These are phyloP conservation scores for Seriola dumerili DNA, from an alignment of 2,113 vertebrate species.

Conservation along the genomic window DNA sequence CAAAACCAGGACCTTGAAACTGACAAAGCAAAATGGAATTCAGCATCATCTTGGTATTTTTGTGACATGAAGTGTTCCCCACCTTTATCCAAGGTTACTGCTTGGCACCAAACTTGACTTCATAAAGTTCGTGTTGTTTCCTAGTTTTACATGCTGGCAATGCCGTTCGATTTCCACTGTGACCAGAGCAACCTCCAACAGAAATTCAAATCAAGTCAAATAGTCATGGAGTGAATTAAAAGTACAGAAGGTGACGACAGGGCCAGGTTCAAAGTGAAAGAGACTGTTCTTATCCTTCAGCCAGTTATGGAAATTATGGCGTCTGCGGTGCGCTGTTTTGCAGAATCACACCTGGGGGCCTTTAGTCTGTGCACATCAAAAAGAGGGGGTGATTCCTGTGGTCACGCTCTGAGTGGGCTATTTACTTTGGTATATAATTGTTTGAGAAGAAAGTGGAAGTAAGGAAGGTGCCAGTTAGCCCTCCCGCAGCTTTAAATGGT, in stretches of 20 bases:
- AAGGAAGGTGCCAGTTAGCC: constrained; percentile 46
- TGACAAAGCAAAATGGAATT: background rate
- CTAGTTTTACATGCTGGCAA: background rate
- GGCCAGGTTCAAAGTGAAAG: background rate
- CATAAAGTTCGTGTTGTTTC: background rate
- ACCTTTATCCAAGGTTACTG: background rate
- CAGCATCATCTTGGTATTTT: background rate
- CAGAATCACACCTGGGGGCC: constrained; percentile 7
- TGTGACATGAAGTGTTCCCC: too few species aligned
- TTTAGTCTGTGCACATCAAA: constrained; percentile 30
- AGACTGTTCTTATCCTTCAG: background rate
- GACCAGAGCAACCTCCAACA: background rate
- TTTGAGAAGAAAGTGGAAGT: constrained; percentile 26
- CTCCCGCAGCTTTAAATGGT: constrained; percentile 67
- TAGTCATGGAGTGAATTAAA: background rate
- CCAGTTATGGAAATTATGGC: constrained; percentile 18
- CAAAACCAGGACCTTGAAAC: background rate
- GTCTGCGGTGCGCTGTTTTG: constrained; percentile 6
- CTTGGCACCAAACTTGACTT: background rate
- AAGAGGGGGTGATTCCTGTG: constrained; percentile 16
- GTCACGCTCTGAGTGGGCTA: constrained; percentile 21
- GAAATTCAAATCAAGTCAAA: background rate
- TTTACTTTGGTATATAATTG: constrained; percentile 50
- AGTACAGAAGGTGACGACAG: background rate
- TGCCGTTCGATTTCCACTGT: background rate